Base-by-base conservation (phyloP, 2,797 vertebrate genomes). In the Melanotaenia parkinsoni region DNA sequence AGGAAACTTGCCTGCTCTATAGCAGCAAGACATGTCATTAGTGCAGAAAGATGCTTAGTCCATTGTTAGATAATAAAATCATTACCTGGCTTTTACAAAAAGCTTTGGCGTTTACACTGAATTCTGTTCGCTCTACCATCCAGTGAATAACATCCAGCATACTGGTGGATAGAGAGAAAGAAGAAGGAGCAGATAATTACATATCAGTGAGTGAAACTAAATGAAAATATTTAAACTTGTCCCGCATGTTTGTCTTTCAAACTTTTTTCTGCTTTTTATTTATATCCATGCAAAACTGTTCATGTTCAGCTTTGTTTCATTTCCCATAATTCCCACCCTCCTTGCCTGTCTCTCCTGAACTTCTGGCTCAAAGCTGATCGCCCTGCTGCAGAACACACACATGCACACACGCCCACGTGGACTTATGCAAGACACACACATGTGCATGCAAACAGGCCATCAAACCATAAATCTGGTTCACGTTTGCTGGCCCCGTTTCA, bases 261-360 rank as follows among this genome's bases (percentile, higher is more conserved):
- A 63, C 69, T 4, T 73, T 35, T 76, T 63, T 77, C 79, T 79
- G 63, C 68, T 75, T 84, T 71, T 67, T 79, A 71, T 83, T 77
- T 62, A 28, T 58, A 72, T 62, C 68, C 18, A 43, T 28, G 16
- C 30, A 62, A 43, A 74, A 61, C 22, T 70, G 74, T 82, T 85
- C 64, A 80, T 84, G 68, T 85, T 83, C 74, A 32, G 83, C 77
- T 87, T 68, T 69, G 83, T 89, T 92, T 92, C 82, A 88, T 89
- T 92, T 94, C 90, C 92, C 89, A 92, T 93, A 89, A 92, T 84
- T 90, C 81, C 90, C 82, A 28, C 81, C 88, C 84, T 86, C 80
- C 51, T 74, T 65, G 70, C 82, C 83, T 26, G 1, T 64, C 40
- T 77, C 63, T 72, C 67, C 76, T 84, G 79, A 84, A 85, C 76